Conservation (phyloP, 2,797 vertebrate genomes). For the Margarornis squamiger region DNA sequence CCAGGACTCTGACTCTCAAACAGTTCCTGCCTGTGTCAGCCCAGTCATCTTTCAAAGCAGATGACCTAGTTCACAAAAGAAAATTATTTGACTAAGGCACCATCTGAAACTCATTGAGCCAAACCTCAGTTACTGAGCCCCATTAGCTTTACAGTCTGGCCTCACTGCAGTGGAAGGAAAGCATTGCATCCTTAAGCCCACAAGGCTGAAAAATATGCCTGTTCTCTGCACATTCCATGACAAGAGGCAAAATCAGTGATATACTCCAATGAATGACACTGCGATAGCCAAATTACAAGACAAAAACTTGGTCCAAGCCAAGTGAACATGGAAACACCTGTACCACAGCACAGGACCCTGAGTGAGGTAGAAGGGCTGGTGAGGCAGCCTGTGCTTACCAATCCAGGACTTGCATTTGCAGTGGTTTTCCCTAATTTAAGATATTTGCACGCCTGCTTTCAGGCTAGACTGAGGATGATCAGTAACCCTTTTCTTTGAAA, state of each 20-base stretch:
- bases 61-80: not conserved
- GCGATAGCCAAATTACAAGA: not conserved
- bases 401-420: not conserved
- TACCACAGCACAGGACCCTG: not conserved
- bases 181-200: not conserved
- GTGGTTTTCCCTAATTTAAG: not conserved
- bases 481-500: not conserved
- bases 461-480: not conserved
- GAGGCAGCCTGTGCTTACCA: not conserved
- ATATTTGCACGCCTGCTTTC: not conserved
- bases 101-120: not conserved
- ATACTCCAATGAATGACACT: not conserved
- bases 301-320: not conserved
- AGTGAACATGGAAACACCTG: not conserved
- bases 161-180: not conserved
- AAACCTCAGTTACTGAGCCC: not conserved
- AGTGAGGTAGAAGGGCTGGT: not conserved
- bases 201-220: not conserved
- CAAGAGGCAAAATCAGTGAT: not conserved
- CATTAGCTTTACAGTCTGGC: not conserved
- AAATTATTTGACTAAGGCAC: not conserved
- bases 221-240: fast-evolving
- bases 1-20: fast-evolving
- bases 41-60: not conserved
- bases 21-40: not conserved